Conservation (phyloP, 1,140 invertebrate genomes). For the Aphis craccivora region DNA sequence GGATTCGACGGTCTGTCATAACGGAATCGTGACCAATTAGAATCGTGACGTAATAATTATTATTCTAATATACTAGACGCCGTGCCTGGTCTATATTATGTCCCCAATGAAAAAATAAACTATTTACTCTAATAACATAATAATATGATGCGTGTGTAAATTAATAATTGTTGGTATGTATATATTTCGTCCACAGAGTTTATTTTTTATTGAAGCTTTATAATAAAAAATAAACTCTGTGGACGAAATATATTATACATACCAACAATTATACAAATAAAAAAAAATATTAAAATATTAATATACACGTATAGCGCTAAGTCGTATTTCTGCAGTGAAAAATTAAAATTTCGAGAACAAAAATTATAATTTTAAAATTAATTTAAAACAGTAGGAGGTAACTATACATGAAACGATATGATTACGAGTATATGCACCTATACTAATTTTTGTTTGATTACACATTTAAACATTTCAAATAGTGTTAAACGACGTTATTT, state of each 20-base stretch:
- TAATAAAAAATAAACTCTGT: too few species aligned
- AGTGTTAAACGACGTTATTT: neutral
- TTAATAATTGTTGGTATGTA: neutral
- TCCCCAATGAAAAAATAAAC: neutral
- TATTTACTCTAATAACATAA: neutral
- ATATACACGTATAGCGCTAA: neutral
- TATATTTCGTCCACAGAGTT: neutral
- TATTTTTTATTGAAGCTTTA: neutral
- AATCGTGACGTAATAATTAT: constrained; percentile 24
- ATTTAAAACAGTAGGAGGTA: too few species aligned
- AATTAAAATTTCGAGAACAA: neutral
- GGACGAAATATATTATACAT: too few species aligned
- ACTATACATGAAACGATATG: neutral
- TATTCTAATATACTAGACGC: neutral
- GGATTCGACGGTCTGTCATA: neutral
- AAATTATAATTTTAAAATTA: too few species aligned
- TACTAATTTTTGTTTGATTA: neutral
- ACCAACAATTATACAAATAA: too few species aligned
- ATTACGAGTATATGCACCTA: neutral
- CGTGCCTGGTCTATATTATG: neutral
- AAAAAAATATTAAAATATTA: too few species aligned
- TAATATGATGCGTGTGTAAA: neutral
- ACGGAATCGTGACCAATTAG: neutral
- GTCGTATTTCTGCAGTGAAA: neutral
- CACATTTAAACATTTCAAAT: neutral